Conservation (phyloP, 64 coral and sea anemone species). For the Cladopsammia gracilis region DNA sequence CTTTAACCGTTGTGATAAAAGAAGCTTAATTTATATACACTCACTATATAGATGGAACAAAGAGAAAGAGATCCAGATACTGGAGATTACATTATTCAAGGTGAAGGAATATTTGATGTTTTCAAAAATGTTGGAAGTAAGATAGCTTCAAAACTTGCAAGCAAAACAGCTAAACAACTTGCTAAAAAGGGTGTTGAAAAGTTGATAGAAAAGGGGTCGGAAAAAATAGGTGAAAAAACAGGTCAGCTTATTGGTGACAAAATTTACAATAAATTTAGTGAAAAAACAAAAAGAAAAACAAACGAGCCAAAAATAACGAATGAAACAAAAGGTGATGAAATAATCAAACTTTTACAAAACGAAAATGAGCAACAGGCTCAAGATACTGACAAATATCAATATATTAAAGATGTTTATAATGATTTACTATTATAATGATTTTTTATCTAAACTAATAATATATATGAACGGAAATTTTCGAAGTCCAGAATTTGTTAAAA, state of each 20-base stretch:
- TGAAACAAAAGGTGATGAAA: background rate
- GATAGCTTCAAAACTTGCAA: background rate
- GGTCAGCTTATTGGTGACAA: background rate
- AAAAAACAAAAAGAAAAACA: no score
- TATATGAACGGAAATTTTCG: background rate
- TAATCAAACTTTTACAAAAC: background rate
- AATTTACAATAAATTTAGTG: background rate
- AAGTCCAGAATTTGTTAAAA: background rate
- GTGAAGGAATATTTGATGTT: background rate
- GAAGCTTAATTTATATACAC: slow-evolving; percentile 7
- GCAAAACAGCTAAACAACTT: background rate
- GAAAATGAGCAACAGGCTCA: background rate
- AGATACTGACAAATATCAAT: background rate
- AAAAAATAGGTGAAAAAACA: background rate
- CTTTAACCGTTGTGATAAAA: background rate
- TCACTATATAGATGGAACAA: background rate
- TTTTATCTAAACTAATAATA: background rate
- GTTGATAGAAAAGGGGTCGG: background rate
- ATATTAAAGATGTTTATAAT: background rate
- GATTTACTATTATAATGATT: background rate
- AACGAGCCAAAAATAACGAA: background rate
- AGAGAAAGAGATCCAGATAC: background rate
- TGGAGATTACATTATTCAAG: background rate
- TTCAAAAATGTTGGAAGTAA: background rate
- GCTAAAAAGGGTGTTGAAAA: background rate